Evolutionary conservation across 1,140 invertebrate species (phyloP), one percentile per base, ranked within the genome.

Genomic region (Ctenoplectra terminalis): DNA sequence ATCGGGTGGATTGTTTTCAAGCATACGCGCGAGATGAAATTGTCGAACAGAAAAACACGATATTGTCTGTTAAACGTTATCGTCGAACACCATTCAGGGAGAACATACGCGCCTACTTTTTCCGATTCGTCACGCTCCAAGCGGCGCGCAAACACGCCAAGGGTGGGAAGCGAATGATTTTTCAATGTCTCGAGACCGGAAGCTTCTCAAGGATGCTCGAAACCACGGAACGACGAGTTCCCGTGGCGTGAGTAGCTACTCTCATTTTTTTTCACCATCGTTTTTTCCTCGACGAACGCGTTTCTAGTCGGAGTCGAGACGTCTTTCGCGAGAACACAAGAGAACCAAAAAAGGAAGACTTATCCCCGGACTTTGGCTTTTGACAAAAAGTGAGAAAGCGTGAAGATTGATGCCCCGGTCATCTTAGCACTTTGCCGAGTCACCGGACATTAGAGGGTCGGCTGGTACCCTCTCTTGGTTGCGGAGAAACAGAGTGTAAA

Each of bases 401-500:
- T 76, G 89, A 90, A 89, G 90, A 90, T 90, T 88, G 89, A 90
- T 90, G 89, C 80, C 61, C 85, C 82, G 88, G 88, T 89, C 89
- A 89, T 89, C 87, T 88, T 84, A 86, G 86, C 89, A 87, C 90
- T 89, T 89, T 89, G 89, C 85, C 88, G 66, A 89, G 89, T 90
- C 90, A 90, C 90, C 84, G 87, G 89, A 90, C 89, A 89, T 90
- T 90, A 89, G 84, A 87, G 89, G 88, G 86, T 83, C 72, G 82
- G 26, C 20, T 23, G 50, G 26, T 50, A 58, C 77, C 74, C 79
- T 64, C 74, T 73, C 66, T 31, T 40, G 54, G 29, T 56, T 54
- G 43, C 60, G 77, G 63, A 71, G 81, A 90, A 90, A 86, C 88
- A 86, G 89, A 89, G 89, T 90, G 89, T 90, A 90, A 90, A 90